Evolutionary conservation across 2,888 invertebrate species (phyloP).

Genomic region (Cremastinae sp.): DNA sequence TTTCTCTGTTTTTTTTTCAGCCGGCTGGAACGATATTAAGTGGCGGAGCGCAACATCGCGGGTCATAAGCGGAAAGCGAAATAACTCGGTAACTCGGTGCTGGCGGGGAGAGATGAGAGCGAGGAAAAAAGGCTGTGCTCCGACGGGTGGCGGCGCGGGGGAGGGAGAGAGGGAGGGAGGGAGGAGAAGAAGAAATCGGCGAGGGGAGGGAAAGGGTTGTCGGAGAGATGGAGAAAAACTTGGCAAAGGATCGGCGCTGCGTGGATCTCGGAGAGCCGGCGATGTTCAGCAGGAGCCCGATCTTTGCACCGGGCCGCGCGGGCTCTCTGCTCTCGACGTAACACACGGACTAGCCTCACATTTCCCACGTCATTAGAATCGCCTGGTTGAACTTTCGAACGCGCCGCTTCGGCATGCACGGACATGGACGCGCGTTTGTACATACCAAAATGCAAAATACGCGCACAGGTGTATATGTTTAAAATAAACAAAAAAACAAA

Average conservation of each 20-base stretch:
- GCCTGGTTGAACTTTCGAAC: slow-evolving; percentile 68
- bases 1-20: slow-evolving; percentile 29
- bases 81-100: too few relatives aligned
- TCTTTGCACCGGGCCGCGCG: slow-evolving; percentile 28
- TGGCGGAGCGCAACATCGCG: slow-evolving; percentile 55
- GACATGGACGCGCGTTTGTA: slow-evolving; percentile 7
- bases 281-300: slow-evolving; percentile 56
- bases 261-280: slow-evolving; percentile 56
- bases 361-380: slow-evolving; percentile 71
- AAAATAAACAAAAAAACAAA: too few relatives aligned
- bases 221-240: slow-evolving; percentile 22
- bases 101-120: background rate
- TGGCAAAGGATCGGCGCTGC: slow-evolving; percentile 56
- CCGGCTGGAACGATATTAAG: slow-evolving; percentile 52
- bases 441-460: background rate
- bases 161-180: slow-evolving; percentile 33
- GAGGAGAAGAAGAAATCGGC: slow-evolving; percentile 28
- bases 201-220: slow-evolving; percentile 2
- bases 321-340: slow-evolving; percentile 39
- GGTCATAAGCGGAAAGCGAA: slow-evolving; percentile 23
- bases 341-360: slow-evolving; percentile 60
- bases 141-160: slow-evolving; percentile 41
- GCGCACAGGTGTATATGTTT: background rate
- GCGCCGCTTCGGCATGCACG: slow-evolving; percentile 27
- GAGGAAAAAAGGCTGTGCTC: slow-evolving; percentile 46